A percentile compares a stretch with the other conserved stretches of the same genome.
These are phyloP conservation scores for Dasysyrphus albostriatus DNA, from an alignment of 2,888 invertebrate genomes.

Conservation along the genomic window DNA sequence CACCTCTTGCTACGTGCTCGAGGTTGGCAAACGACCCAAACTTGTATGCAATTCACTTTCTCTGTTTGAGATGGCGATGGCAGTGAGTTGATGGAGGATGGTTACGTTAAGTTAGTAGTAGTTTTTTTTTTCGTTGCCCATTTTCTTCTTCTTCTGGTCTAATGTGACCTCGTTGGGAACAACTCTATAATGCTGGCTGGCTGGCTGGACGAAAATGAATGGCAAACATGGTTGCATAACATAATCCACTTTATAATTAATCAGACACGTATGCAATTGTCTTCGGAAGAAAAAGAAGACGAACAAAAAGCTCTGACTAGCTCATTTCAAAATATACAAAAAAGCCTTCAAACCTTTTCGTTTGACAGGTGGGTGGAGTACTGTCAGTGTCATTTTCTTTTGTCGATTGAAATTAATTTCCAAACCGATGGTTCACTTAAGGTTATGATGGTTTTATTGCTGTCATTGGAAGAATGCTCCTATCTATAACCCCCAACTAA, in stretches of 20 bases:
- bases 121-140: slow-evolving; percentile 34
- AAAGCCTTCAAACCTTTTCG: slow-evolving; percentile 27
- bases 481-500: slow-evolving; percentile 39
- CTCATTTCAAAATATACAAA: not conserved
- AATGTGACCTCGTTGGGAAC: slow-evolving; percentile 71
- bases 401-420: slow-evolving; percentile 67
- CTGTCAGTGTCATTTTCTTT: slow-evolving; percentile 52
- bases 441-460: slow-evolving; percentile 67
- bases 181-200: slow-evolving; percentile 30
- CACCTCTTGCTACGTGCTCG: slow-evolving; percentile 72
- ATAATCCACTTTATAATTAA: slow-evolving; percentile 83
- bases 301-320: not conserved
- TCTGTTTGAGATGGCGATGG: slow-evolving; percentile 46
- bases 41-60: slow-evolving; percentile 75
- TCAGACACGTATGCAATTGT: slow-evolving; percentile 82
- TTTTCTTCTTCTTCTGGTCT: slow-evolving; percentile 44
- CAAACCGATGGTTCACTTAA: slow-evolving; percentile 50
- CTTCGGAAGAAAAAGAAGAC: slow-evolving; percentile 37
- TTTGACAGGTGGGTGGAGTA: slow-evolving; percentile 46
- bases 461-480: slow-evolving; percentile 38
- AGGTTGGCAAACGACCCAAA: slow-evolving; percentile 75
- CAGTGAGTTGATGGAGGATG: slow-evolving; percentile 38
- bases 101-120: slow-evolving; percentile 44
- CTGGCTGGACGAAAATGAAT: slow-evolving; percentile 67
- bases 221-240: slow-evolving; percentile 76